Evolutionary conservation across 2,113 vertebrate genomes (phyloP).

Genomic region (Anhinga anhinga): DNA sequence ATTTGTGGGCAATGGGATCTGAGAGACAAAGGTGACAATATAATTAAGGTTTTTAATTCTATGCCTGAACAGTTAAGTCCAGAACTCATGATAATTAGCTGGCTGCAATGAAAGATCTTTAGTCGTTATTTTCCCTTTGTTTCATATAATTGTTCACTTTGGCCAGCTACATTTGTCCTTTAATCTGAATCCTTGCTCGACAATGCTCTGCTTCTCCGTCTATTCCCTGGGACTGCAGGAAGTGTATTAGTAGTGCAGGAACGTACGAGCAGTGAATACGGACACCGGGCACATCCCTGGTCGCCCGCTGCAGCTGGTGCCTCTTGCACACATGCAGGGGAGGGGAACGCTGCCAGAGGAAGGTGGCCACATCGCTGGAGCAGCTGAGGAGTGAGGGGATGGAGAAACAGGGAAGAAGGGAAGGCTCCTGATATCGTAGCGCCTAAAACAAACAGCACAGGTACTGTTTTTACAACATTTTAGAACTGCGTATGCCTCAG

Average conservation of each 20-base stretch:
- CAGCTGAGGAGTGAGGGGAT: neutral
- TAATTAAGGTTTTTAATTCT: slow-evolving; percentile 99
- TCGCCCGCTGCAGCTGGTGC: fast-evolving
- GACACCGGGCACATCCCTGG: fast-evolving
- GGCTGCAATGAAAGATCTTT: slow-evolving; percentile 92
- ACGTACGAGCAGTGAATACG: fast-evolving
- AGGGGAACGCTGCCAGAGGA: neutral
- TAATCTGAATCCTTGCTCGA: slow-evolving; percentile 52
- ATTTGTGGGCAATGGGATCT: slow-evolving; percentile 78
- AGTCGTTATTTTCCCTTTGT: slow-evolving; percentile 86
- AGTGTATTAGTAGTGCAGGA: neutral
- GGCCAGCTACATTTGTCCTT: slow-evolving; percentile 72
- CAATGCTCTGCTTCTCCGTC: slow-evolving; percentile 5
- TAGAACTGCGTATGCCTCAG: fast-evolving
- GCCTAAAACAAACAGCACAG: neutral
- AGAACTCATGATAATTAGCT: slow-evolving; percentile 96
- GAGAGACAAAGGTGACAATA: slow-evolving; percentile 91
- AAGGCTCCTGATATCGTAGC: neutral
- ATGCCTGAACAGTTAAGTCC: slow-evolving; percentile 97
- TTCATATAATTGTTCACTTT: slow-evolving; percentile 78
- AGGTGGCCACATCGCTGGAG: fast-evolving
- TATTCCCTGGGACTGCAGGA: slow-evolving; percentile 4
- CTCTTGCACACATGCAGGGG: fast-evolving
- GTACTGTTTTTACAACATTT: fast-evolving
- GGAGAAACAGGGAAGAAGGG: neutral